Evolutionary conservation across 2,113 vertebrate species (phyloP).

Genomic region (Globicephala melas): DNA sequence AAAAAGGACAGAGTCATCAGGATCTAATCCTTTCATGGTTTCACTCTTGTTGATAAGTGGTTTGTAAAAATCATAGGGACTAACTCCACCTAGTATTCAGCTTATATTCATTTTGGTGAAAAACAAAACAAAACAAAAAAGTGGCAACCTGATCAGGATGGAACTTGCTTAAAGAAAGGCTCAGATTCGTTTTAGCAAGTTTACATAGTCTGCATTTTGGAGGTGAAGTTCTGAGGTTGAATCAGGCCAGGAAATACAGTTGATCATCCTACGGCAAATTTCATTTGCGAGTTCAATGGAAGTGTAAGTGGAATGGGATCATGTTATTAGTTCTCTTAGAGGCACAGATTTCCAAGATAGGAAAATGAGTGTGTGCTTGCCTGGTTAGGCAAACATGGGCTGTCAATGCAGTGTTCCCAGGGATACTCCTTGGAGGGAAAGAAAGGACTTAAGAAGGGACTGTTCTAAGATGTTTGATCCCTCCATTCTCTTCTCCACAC

Average conservation of each 20-base stretch:
- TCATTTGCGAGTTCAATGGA: constrained; percentile 67
- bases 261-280: constrained; percentile 63
- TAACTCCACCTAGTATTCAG: constrained; percentile 33
- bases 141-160: neutral
- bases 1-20: neutral
- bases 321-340: constrained; percentile 57
- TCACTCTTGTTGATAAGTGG: constrained; percentile 25
- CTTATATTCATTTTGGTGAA: constrained; percentile 38
- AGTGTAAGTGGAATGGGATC: constrained; percentile 48
- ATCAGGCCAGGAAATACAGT: constrained; percentile 69
- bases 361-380: constrained; percentile 39
- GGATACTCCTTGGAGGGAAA: neutral
- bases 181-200: constrained; percentile 44
- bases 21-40: neutral
- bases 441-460: neutral
- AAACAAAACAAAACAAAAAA: neutral
- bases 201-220: constrained; percentile 53
- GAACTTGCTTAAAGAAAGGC: constrained; percentile 63
- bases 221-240: constrained; percentile 44
- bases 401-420: neutral
- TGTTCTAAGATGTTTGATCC: neutral
- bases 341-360: constrained; percentile 48
- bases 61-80: constrained; percentile 26
- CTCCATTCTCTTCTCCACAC: neutral
- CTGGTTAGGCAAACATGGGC: neutral